Conservation (phyloP, 2,888 invertebrate genomes). For the Patella ulyssiponensis region DNA sequence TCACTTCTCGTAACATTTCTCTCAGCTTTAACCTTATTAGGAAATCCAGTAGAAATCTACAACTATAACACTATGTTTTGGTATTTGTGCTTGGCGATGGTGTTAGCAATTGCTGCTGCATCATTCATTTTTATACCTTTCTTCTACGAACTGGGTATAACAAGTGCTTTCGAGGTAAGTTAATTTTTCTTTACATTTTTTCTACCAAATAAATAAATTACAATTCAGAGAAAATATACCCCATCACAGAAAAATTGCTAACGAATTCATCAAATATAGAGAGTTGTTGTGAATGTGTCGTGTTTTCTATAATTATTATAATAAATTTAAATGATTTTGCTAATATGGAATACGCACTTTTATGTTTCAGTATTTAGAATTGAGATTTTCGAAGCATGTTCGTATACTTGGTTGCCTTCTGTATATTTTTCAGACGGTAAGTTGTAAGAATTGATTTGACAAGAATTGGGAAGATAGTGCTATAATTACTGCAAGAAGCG, state of each 20-base stretch:
- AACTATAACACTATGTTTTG: conserved; percentile 46
- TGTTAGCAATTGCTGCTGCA: conserved; percentile 47
- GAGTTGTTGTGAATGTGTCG: no score
- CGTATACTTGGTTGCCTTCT: conserved; percentile 40
- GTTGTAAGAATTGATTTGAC: conserved; percentile 6
- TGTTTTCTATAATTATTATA: no score
- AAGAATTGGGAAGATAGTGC: no score
- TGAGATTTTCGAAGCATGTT: conserved; percentile 47
- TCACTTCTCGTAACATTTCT: conserved; percentile 62
- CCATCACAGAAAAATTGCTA: no score
- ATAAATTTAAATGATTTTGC: no score
- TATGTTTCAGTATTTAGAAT: conserved; percentile 53
- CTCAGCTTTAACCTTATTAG: conserved; percentile 49
- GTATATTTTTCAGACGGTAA: conserved; percentile 47
- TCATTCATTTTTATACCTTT: conserved; percentile 39
- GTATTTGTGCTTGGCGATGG: conserved; percentile 41
- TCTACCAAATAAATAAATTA: background rate
- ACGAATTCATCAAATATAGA: no score
- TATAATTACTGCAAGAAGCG: no score
- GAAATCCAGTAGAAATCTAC: conserved; percentile 50
- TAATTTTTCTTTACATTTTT: background rate
- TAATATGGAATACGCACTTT: background rate
- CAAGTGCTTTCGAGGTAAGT: conserved; percentile 41
- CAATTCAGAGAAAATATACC: no score
- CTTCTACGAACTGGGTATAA: conserved; percentile 40